phyloP scores from a whole-genome alignment of 2,888 invertebrate genomes.

The Drosophila koepferae region DNA sequence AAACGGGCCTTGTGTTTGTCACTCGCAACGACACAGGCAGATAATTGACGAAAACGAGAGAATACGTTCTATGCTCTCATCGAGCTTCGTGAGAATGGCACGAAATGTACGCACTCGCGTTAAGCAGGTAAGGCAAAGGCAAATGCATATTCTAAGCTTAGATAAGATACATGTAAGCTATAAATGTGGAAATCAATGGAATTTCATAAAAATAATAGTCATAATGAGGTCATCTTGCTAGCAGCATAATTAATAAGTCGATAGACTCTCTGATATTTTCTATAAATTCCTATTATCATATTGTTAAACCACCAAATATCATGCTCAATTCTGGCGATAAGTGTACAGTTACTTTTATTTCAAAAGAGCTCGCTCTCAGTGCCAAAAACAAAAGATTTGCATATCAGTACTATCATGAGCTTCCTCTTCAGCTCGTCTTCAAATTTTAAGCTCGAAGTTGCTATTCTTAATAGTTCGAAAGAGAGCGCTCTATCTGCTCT shows the following conservation, averaged over 20 bases:
- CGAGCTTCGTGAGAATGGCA: conserved; percentile 13
- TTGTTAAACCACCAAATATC: no score
- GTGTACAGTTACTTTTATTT: not conserved
- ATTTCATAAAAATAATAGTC: conserved; percentile 12
- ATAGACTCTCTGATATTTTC: not conserved
- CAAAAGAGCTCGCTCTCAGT: not conserved
- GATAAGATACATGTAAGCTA: conserved; percentile 33
- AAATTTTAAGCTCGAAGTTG: not conserved
- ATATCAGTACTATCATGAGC: not conserved
- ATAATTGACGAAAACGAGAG: conserved; percentile 5
- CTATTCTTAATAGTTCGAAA: not conserved
- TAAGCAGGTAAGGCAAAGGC: conserved; percentile 18
- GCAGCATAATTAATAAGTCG: not conserved
- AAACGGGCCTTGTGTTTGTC: conserved; percentile 25
- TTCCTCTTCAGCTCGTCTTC: not conserved
- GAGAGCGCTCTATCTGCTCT: conserved; percentile 6
- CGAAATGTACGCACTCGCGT: conserved; percentile 12
- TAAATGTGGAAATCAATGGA: not conserved
- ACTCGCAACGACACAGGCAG: conserved; percentile 7
- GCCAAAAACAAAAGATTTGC: not conserved
- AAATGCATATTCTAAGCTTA: conserved; percentile 23
- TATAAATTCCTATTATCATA: not conserved
- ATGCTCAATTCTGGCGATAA: not conserved
- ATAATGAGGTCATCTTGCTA: not conserved
- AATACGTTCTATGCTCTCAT: conserved; percentile 8